A percentile compares a stretch with the other conserved stretches of the same genome.
phyloP scores from a whole-genome alignment of 2,797 vertebrate species.

The Dermochelys coriacea region DNA sequence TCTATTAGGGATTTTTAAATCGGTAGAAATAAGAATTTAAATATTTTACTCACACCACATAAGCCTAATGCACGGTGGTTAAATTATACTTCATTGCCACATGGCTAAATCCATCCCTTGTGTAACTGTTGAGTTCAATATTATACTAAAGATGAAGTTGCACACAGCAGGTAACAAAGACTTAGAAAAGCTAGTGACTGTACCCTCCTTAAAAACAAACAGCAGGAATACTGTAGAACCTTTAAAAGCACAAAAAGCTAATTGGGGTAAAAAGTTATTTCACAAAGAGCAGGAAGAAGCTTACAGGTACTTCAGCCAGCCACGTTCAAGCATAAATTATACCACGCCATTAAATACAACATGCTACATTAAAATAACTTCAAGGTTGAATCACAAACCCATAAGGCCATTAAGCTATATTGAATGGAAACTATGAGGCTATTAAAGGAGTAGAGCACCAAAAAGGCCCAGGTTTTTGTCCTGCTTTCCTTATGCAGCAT shows the following conservation, averaged over 20 bases:
- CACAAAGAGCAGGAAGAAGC: background rate
- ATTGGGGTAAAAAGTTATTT: background rate
- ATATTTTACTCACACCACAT: background rate
- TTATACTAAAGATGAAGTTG: background rate
- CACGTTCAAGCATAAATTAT: background rate
- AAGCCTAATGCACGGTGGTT: background rate
- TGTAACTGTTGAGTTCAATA: background rate
- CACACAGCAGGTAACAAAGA: background rate
- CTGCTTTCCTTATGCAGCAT: background rate
- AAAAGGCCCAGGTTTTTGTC: background rate
- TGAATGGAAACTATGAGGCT: background rate
- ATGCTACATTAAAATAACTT: background rate
- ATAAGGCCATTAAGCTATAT: background rate
- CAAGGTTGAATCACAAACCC: background rate
- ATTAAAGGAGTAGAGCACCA: background rate
- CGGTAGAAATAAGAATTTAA: background rate
- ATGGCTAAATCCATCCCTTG: background rate
- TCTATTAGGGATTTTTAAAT: background rate
- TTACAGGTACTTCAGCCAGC: background rate
- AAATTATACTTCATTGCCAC: background rate
- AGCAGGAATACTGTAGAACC: background rate
- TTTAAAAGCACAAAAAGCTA: background rate
- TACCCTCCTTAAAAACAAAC: background rate
- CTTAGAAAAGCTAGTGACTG: background rate
- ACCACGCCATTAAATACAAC: background rate